Base-by-base conservation (phyloP, 2,113 vertebrate species). In the Crocuta crocuta region DNA sequence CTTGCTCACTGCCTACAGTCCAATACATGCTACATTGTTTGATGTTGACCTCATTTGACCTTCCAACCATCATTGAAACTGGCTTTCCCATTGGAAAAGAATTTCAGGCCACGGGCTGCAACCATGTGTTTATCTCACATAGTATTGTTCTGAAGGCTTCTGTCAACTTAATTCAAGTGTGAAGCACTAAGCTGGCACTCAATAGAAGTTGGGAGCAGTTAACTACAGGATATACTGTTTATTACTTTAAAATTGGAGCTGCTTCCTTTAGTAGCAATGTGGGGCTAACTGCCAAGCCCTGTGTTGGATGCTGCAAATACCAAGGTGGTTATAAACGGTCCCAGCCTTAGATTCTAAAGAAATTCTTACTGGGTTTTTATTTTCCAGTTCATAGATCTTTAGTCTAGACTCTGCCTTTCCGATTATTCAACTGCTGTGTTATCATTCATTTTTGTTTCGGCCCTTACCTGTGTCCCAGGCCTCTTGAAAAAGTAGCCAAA, bases 131-230 rank as follows among this genome's bases (percentile, higher is more conserved):
- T 84, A 61, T 91, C 58, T 86, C 48, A 65, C 15, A 94, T 26
- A 65, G n/a, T 70, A 92, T 73, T 50, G 31, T 84, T 95, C 94
- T 71, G 71, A 96, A 97, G 90, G 33, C 11, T 95, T 89, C 68
- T 82, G 79, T 85, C 83, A 94, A 89, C 55, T 71, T 55, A 82
- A 90, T 73, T 94, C 58, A 87, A 63, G 66, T 89, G 89, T 53
- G 66, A 93, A 92, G 87, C 45, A 87, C 12, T 89, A 89, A n/a
- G 23, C 33, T 92, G 68, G 33, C 55, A 58, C 58, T 95, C 48
- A 31, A 5, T 58, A 39, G 78, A 89, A 91, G 16, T 21, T 94
- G 17, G 5, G 55, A 91, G 26, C 55, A 96, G 50, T 81, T 91
- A 84, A 84, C 85, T 94, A 80, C 2, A 68, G 78, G 55, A 63